Evolutionary conservation across 2,797 vertebrate genomes (phyloP), one percentile per base, ranked within the genome.

Genomic region (Syngnathus acus): DNA sequence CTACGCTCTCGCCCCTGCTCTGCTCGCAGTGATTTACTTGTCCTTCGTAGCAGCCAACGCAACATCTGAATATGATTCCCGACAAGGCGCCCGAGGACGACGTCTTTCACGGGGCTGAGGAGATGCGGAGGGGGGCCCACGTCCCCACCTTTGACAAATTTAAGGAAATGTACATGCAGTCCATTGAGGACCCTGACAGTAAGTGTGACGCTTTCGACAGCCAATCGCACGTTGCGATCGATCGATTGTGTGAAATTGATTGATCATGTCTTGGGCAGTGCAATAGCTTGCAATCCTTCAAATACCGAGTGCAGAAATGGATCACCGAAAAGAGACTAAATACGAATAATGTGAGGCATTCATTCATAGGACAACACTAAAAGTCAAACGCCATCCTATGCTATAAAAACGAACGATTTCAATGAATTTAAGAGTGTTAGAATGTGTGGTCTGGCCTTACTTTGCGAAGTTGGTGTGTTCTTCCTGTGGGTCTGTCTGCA

Each of bases 71-170:
- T 3, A 93, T 93, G 92, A 91, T 92, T 68, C 91, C 91, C 0
- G 90, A 92, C 65, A 86, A 88, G 71, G 85, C 69, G 0, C 91
- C 89, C 0, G 75, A 76, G 19, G 86, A 90, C 4, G 80, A 89
- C 72, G 90, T 92, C 9, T 82, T 87, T 23, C 72, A 78, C 63
- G 86, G 85, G 10, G 65, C 85, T 0, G 79, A 67, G 0, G 79
- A 87, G 13, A 11, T 91, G 61, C 87, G 78, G 68, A 79, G 85
- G 68, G 72, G 76, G 3, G 84, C 91, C n/a, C 91, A 92, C 71
- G 14, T 92, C 43, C 60, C 80, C 66, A 92, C 75, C 75, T 91
- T 92, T 57, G 90, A 92, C 10, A 83, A 77, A n/a, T 93, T 91
- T 48, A 92, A 89, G 59, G 91, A 92, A 64, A 83, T 92, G 10